Conservation (phyloP, 2,113 vertebrate species). For the Lates calcarifer region DNA sequence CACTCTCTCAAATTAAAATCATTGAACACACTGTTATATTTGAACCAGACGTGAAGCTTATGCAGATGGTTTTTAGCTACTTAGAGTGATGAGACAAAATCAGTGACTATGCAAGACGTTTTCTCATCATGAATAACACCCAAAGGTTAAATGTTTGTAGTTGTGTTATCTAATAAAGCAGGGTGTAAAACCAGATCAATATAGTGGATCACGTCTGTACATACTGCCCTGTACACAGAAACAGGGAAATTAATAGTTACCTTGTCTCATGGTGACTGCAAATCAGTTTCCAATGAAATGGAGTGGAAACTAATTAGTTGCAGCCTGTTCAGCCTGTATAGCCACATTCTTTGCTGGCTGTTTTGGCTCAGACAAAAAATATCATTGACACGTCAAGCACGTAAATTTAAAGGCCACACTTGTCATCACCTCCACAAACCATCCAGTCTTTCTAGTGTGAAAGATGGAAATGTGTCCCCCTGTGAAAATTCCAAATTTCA, state of each 20-base stretch:
- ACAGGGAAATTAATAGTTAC: background rate
- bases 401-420: background rate
- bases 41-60: too few relatives aligned
- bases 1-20: too few relatives aligned
- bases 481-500: background rate
- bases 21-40: too few relatives aligned
- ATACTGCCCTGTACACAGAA: background rate
- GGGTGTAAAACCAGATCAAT: too few relatives aligned
- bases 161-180: too few relatives aligned
- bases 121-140: too few relatives aligned
- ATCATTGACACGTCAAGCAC: background rate
- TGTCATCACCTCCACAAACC: constrained; percentile 1
- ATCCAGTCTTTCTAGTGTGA: too few relatives aligned
- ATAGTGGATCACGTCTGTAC: too few relatives aligned
- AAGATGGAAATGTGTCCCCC: background rate
- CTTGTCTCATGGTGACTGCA: background rate
- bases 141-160: too few relatives aligned
- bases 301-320: background rate
- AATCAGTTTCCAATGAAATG: constrained; percentile 28
- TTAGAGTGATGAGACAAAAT: too few relatives aligned
- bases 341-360: background rate
- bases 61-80: too few relatives aligned
- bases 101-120: too few relatives aligned
- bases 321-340: background rate
- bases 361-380: constrained; percentile 1